Evolutionary conservation across 2,888 invertebrate species (phyloP), one percentile per base, ranked within the genome.

Genomic region (Drosophila engyochracea): DNA sequence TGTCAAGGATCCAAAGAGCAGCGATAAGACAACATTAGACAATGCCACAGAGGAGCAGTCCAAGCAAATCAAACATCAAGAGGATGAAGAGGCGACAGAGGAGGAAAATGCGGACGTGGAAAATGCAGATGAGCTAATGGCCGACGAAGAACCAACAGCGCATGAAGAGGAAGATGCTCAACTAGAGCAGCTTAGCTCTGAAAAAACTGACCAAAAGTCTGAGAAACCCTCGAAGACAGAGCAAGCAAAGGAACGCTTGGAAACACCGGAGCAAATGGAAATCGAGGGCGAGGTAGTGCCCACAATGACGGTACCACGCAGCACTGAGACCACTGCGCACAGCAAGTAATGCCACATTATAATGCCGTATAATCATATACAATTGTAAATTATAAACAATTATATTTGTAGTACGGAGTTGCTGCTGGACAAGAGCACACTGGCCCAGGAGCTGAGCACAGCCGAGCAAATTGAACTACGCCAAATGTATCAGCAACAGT

Each of bases 21-120:
- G 95, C 76, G 96, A 97, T 90, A 94, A 96, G 65, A 96, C 97
- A 91, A 95, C 95, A 3, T 92, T 96, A 78, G 97, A 97, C 82
- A 96, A 96, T 59, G 97, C 97, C 0, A 97, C 97, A 0, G 95
- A 97, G 92, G 98, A 98, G 79, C 98, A 98, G 93, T 96, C 96
- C 0, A 93, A 93, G 60, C 84, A 93, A 76, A 83, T 93, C 9
- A 95, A 95, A n/a, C 95, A 96, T 70, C 94, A 95, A 51, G 95
- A 96, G 52, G 94, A 95, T 66, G 94, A 95, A 44, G 94, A 94
- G 6, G 94, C 95, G 22, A 95, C 95, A 14, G 94, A 95, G 57
- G 94, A 94, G 19, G 94, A 95, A 9, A 95, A 95, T 33, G 94
- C 95, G 47, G 93, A 94, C 4, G 80, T 61, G 2, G 93, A 95